A percentile compares a stretch with the other conserved stretches of the same genome.
phyloP scores from a whole-genome alignment of 2,797 vertebrate genomes.

The Myotis pilosus region DNA sequence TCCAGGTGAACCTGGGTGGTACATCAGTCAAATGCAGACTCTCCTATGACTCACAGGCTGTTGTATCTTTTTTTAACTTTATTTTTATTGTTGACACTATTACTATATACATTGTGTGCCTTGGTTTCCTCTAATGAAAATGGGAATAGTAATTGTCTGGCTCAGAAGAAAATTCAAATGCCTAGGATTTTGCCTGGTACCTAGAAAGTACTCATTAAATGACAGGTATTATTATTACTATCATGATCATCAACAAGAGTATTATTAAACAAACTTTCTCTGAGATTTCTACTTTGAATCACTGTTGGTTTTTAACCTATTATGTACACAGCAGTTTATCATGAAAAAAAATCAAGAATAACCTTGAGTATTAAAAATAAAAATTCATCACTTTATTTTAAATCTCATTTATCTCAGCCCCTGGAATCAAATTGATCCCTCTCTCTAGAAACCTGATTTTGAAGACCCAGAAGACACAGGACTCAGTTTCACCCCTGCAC shows the following conservation, averaged over 20 bases:
- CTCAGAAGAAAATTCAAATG: neutral
- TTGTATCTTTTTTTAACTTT: neutral
- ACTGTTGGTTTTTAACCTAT: neutral
- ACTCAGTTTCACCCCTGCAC: neutral
- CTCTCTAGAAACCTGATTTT: neutral
- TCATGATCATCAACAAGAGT: neutral
- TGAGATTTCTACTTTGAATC: neutral
- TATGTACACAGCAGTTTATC: neutral
- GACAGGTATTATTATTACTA: neutral
- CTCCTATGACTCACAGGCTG: neutral
- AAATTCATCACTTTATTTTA: neutral
- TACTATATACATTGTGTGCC: neutral
- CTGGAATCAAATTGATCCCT: neutral
- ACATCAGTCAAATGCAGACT: neutral
- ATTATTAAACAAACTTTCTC: neutral
- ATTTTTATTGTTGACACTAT: neutral
- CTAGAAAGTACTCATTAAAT: neutral
- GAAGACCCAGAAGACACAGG: neutral
- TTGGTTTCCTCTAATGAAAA: neutral
- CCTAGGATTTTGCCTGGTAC: neutral
- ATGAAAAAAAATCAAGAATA: neutral
- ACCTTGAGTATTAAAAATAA: slow-evolving; percentile 22
- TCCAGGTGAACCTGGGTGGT: neutral
- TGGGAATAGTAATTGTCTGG: neutral
- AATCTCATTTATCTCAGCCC: neutral